Conservation (phyloP, 2,888 invertebrate genomes). For the Graphium colonna region DNA sequence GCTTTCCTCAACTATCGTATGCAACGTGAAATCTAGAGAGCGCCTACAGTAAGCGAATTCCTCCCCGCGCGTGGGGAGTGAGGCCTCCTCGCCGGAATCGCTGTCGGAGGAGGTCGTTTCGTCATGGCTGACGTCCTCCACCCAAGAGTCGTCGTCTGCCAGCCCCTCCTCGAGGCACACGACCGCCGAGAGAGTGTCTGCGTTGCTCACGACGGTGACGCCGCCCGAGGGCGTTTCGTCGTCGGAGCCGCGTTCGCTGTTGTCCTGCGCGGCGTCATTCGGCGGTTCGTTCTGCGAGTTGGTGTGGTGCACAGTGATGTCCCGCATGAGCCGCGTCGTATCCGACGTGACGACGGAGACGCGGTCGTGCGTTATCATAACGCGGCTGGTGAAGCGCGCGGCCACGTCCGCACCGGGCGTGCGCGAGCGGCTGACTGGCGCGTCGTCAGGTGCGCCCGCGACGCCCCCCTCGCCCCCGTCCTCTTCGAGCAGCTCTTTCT, state of each 20-base stretch:
- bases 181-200: constrained; percentile 85
- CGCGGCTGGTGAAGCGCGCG: constrained; percentile 91
- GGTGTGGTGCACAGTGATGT: constrained; percentile 83
- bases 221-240: constrained; percentile 75
- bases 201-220: constrained; percentile 85
- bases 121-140: constrained; percentile 91
- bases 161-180: constrained; percentile 91
- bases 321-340: constrained; percentile 85
- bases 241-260: constrained; percentile 66
- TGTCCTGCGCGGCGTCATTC: constrained; percentile 46
- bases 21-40: constrained; percentile 92
- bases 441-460: constrained; percentile 71
- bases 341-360: constrained; percentile 88
- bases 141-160: constrained; percentile 95
- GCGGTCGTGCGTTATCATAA: constrained; percentile 92
- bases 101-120: constrained; percentile 85
- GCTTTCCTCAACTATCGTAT: constrained; percentile 96
- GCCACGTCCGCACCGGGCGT: constrained; percentile 78
- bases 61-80: constrained; percentile 87
- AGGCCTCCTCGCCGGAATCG: constrained; percentile 85
- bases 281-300: constrained; percentile 79
- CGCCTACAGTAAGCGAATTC: constrained; percentile 90
- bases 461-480: constrained; percentile 71
- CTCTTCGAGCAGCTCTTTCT: constrained; percentile 76
- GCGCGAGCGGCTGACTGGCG: constrained; percentile 77